A percentile compares a stretch with the other conserved stretches of the same genome.
phyloP scores from a whole-genome alignment of 2,113 vertebrate genomes.

The Plecturocebus donacophilus region DNA sequence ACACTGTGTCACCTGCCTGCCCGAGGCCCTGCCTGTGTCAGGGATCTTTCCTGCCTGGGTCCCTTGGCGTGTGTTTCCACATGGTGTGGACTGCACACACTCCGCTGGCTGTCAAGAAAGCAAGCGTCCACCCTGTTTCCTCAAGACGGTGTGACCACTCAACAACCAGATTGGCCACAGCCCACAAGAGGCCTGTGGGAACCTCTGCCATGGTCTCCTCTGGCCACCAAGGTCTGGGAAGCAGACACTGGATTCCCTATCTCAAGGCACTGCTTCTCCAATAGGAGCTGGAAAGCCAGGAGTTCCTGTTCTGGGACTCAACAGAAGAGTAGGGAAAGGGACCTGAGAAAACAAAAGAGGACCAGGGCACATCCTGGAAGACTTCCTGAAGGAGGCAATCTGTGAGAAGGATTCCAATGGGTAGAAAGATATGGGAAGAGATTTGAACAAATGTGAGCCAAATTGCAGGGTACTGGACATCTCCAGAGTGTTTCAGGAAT shows the following conservation, averaged over 20 bases:
- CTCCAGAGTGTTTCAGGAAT: accelerated
- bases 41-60: accelerated
- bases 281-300: accelerated
- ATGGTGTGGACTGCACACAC: accelerated
- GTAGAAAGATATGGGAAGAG: not conserved
- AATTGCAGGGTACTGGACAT: accelerated
- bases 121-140: not conserved
- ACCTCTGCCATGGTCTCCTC: accelerated
- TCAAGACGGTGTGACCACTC: not conserved
- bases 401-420: accelerated
- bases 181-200: not conserved
- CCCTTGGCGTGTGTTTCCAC: accelerated
- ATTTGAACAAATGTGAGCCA: accelerated
- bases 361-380: not conserved
- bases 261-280: accelerated
- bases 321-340: no score
- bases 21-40: not conserved
- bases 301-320: accelerated
- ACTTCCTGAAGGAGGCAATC: not conserved
- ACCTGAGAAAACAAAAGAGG: accelerated
- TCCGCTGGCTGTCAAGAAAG: not conserved
- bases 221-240: not conserved
- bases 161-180: accelerated
- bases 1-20: no score
- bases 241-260: not conserved